A percentile compares a stretch with the other conserved stretches of the same genome.
Conservation (phyloP, 1,140 invertebrate species). For the Lepidurus couesii region DNA sequence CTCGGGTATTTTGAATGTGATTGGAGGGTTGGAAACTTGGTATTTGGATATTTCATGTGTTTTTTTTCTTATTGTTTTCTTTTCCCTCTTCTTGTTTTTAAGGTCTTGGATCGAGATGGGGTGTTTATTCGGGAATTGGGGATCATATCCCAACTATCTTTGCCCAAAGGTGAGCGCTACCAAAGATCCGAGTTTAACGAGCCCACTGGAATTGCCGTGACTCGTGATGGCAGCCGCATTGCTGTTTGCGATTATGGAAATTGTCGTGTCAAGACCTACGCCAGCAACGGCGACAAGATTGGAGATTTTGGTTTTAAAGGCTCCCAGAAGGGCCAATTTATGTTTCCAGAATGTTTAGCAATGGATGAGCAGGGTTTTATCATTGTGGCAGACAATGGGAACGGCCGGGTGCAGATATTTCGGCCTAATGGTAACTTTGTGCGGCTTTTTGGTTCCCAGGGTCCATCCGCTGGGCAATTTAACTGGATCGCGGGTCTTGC, state of each 20-base stretch:
- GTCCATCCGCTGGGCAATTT: constrained; percentile 56
- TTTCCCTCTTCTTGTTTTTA: not conserved
- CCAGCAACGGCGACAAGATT: constrained; percentile 40
- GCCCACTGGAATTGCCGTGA: constrained; percentile 61
- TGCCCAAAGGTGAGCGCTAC: constrained; percentile 36
- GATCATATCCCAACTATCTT: constrained; percentile 38
- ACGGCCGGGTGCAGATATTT: constrained; percentile 69
- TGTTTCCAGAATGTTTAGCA: constrained; percentile 60
- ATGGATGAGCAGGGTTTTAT: constrained; percentile 59
- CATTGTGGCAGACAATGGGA: constrained; percentile 68
- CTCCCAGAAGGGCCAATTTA: constrained; percentile 56
- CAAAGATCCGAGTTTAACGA: constrained; percentile 53
- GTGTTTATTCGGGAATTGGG: constrained; percentile 50
- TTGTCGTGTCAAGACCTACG: constrained; percentile 54
- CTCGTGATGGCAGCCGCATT: constrained; percentile 40
- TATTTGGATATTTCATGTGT: not conserved
- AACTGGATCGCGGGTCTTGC: constrained; percentile 64
- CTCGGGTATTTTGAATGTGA: not conserved
- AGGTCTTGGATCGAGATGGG: constrained; percentile 42
- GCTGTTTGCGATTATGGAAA: constrained; percentile 60
- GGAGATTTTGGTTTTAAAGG: constrained; percentile 56
- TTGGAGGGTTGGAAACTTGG: not conserved
- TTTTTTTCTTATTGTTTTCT: not conserved
- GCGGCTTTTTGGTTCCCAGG: constrained; percentile 57
- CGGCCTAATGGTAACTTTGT: constrained; percentile 56